Conservation (phyloP, 2,113 vertebrate genomes). For the Brachyistius frenatus region DNA sequence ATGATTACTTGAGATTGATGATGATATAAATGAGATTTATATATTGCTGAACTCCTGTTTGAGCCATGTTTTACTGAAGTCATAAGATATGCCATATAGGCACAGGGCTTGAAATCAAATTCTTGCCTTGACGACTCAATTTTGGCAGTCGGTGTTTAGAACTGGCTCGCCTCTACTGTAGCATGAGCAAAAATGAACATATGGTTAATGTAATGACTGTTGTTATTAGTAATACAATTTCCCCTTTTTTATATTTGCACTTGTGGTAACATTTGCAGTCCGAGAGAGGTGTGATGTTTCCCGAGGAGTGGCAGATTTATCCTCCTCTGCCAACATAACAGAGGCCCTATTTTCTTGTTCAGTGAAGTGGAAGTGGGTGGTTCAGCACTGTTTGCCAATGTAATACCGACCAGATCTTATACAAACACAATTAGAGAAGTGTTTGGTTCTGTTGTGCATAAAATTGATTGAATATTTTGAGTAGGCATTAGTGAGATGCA, state of each 20-base stretch:
- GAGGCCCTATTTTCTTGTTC: conserved; percentile 73
- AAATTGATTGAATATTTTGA: conserved; percentile 62
- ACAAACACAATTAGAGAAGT: conserved; percentile 74
- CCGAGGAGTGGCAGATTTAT: conserved; percentile 71
- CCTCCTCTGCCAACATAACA: conserved; percentile 61
- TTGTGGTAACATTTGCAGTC: conserved; percentile 55
- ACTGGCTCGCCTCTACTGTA: background rate
- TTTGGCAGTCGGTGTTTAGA: background rate
- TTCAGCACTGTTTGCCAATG: conserved; percentile 70
- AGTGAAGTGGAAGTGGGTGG: conserved; percentile 74
- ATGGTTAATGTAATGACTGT: conserved; percentile 50
- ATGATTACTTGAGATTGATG: conserved; percentile 23
- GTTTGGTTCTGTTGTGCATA: conserved; percentile 63
- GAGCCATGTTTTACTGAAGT: conserved; percentile 46
- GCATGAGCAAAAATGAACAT: conserved; percentile 26
- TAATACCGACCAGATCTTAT: conserved; percentile 67
- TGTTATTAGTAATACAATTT: conserved; percentile 55
- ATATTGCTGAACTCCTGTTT: conserved; percentile 39
- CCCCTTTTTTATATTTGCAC: conserved; percentile 60
- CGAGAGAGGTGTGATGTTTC: conserved; percentile 65
- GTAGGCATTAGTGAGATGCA: conserved; percentile 44
- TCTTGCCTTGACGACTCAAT: conserved; percentile 43
- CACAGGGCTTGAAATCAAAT: conserved; percentile 13
- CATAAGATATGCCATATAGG: conserved; percentile 15
- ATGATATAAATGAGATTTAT: background rate